Base-by-base conservation (phyloP, 2,797 vertebrate species). In the Enoplosus armatus region DNA sequence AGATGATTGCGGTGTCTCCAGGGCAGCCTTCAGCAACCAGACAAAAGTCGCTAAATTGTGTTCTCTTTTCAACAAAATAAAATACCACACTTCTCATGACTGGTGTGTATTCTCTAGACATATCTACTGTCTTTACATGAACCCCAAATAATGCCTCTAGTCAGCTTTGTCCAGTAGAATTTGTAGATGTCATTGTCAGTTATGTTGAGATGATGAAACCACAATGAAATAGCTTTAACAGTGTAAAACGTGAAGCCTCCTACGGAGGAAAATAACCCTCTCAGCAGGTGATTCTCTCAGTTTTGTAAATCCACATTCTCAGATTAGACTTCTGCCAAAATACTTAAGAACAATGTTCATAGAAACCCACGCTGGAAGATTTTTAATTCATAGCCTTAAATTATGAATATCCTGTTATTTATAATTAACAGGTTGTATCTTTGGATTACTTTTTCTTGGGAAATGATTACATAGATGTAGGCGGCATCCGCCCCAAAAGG, bases 1-100 rank as follows among this genome's bases (percentile, higher is more conserved):
- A 51, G 54, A 87, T 82, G 79, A 85, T 84, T 85, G 60, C 59
- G 14, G 65, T 24, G 27, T 87, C 67, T 83, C 43, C 27, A 41
- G 58, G 24, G 61, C 37, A 61, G 72, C 77, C 71, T 85, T 50
- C n/a, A 51, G 63, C 61, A 77, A 45, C 31, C 64, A 81, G 59
- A 83, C 55, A 53, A 56, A 75, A 56, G 54, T 48, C 16, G 1
- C 16, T 31, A 5, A 4, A n/a, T 15, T 56, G 59, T 3, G 6
- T 33, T 76, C 33, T 71, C 41, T 71, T 39, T 63, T 67, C 43
- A 62, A 26, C 18, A 48, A 43, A 77, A 50, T n/a, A 15, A 72
- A 55, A 20, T 9, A 10, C 12, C n/a, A 15, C 33, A 26, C 51
- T 24, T 22, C 22, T 31, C 29, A 3, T 20, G 22, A 27, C 39